Evolutionary conservation across 2,888 invertebrate genomes (phyloP).

Genomic region (Pocota personata): DNA sequence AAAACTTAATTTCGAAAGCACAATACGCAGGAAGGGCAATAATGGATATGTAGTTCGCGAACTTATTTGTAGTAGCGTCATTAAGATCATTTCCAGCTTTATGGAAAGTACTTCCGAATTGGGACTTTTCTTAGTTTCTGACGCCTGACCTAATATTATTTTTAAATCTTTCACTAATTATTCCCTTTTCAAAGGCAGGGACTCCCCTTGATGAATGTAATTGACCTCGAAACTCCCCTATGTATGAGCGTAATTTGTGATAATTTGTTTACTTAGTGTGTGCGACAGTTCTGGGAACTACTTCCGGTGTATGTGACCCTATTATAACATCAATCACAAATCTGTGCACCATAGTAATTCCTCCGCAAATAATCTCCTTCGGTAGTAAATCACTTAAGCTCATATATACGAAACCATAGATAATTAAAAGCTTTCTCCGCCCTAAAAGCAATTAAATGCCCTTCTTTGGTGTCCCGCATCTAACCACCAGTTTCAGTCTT

Average conservation of each 20-base stretch:
- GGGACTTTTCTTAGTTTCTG: too few relatives aligned
- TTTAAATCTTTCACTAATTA: too few relatives aligned
- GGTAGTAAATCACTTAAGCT: constrained; percentile 56
- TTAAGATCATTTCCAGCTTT: too few relatives aligned
- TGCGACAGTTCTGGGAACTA: neutral
- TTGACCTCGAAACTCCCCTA: neutral
- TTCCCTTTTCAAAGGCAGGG: too few relatives aligned
- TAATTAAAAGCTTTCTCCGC: constrained; percentile 63
- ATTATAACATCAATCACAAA: constrained; percentile 35
- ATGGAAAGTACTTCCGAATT: too few relatives aligned
- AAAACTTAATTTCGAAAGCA: too few relatives aligned
- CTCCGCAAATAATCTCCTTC: constrained; percentile 42
- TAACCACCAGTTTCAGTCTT: constrained; percentile 40
- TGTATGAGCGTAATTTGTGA: neutral
- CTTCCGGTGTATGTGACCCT: constrained; percentile 1
- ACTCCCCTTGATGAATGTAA: neutral
- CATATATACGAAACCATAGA: constrained; percentile 38
- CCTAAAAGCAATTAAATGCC: constrained; percentile 55
- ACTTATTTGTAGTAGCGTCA: too few relatives aligned
- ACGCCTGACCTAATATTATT: too few relatives aligned
- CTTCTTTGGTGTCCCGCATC: constrained; percentile 37
- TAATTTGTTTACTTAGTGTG: neutral
- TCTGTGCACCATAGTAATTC: constrained; percentile 4
- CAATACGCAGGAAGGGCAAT: too few relatives aligned
- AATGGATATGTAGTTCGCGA: too few relatives aligned